These are phyloP conservation scores for Brachyistius frenatus DNA, from an alignment of 2,113 vertebrate genomes.

Conservation along the genomic window DNA sequence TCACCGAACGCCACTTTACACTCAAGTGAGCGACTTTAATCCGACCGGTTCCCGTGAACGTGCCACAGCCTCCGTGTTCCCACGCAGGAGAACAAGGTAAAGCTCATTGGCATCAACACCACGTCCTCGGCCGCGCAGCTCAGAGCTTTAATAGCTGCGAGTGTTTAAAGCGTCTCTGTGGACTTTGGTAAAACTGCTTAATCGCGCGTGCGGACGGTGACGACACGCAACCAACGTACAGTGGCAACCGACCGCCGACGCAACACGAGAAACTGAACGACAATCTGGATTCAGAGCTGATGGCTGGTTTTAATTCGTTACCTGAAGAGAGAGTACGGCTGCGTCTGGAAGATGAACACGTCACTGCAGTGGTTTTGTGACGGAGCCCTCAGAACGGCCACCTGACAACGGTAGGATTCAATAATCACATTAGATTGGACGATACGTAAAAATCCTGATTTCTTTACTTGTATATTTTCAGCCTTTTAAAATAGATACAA, in stretches of 20 bases:
- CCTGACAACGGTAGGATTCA: constrained; percentile 44
- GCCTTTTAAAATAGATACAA: no score
- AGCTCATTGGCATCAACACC: constrained; percentile 33
- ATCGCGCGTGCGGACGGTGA: constrained; percentile 26
- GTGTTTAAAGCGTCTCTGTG: constrained; percentile 7
- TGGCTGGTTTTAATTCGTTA: constrained; percentile 50
- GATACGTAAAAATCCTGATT: no score
- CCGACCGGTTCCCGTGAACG: no score
- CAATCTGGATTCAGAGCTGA: no score
- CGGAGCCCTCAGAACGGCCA: constrained; percentile 72
- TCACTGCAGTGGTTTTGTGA: constrained; percentile 87
- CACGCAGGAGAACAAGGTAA: background rate
- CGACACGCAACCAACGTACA: background rate
- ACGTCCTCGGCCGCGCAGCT: background rate
- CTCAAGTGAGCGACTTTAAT: no score
- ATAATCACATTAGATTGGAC: no score
- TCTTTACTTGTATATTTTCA: no score
- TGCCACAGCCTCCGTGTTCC: no score
- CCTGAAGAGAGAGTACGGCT: constrained; percentile 93
- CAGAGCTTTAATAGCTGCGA: constrained; percentile 13
- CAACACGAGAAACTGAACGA: no score
- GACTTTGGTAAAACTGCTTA: constrained; percentile 53
- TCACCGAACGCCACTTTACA: no score
- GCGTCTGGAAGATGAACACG: constrained; percentile 93
- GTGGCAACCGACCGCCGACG: background rate